Percentiles rank a stretch among this genome's conserved stretches.
Conservation (phyloP, 2,888 invertebrate genomes). For the Anoplius nigerrimus region DNA sequence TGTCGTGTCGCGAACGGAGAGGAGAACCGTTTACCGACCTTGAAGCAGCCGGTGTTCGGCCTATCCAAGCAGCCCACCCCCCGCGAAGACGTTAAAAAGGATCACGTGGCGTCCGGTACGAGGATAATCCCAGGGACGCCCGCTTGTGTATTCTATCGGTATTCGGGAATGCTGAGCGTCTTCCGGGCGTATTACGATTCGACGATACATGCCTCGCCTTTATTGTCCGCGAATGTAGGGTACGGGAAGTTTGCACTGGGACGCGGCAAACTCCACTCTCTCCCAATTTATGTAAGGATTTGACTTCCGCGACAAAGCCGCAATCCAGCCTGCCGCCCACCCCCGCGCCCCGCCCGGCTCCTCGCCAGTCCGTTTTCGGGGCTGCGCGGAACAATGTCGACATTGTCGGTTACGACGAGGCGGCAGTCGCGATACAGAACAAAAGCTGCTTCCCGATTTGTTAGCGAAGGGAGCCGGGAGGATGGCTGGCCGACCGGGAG, state of each 20-base stretch:
- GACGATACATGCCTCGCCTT: neutral
- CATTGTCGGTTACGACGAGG: constrained; percentile 28
- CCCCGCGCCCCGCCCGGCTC: constrained; percentile 1
- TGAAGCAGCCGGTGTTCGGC: no score
- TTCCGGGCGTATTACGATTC: neutral
- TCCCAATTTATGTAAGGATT: constrained; percentile 48
- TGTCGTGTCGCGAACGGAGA: no score
- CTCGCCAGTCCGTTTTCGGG: neutral
- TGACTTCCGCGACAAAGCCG: constrained; percentile 45
- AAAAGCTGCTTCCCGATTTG: constrained; percentile 50
- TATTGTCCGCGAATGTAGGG: constrained; percentile 1
- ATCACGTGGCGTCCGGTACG: no score
- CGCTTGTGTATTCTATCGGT: no score
- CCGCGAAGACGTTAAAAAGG: no score
- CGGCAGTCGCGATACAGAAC: constrained; percentile 25
- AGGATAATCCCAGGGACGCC: no score
- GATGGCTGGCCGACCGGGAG: constrained; percentile 26
- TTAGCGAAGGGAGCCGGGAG: constrained; percentile 33
- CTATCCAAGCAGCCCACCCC: no score
- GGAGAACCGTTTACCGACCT: no score
- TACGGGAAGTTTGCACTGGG: constrained; percentile 27
- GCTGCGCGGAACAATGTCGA: constrained; percentile 40
- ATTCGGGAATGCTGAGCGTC: no score
- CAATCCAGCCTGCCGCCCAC: constrained; percentile 26
- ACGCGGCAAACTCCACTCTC: constrained; percentile 34